Base-by-base conservation (phyloP, 2,113 vertebrate genomes). In the Regulus satrapa region DNA sequence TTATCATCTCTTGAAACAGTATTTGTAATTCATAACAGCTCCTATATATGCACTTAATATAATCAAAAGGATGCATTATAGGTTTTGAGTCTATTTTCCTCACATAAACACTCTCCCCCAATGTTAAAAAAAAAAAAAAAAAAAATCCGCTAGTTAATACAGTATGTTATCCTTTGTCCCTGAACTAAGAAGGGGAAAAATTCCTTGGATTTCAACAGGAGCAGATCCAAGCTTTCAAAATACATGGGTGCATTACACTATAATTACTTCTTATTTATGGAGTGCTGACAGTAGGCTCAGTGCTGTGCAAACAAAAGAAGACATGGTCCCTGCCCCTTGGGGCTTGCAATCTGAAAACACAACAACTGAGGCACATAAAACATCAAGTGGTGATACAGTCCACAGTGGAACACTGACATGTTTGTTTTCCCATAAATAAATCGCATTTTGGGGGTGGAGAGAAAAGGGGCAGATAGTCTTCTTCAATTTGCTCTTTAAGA, bases 261-360 rank as follows among this genome's bases (percentile, higher is more conserved):
- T 79, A 95, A 97, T 94, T 94, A 92, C 87, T 96, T 76, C 77
- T 91, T 97, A 95, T 97, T 97, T 95, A 96, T 97, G 76, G 91
- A 82, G 95, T 95, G 95, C 77, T 97, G 96, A 97, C 93, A 96
- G 93, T 95, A 87, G 87, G 71, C 87, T 96, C 92, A 92, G 92
- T 51, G 67, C 87, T 95, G 62, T 88, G 81, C 89, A 96, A 96
- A 97, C 92, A 95, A 94, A 94, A 89, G 94, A 96, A 93, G 94
- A 95, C 84, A 95, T 81, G 92, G 93, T 95, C 95, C 71, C 81
- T 91, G 89, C 81, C 94, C 66, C 94, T 93, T 88, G 91, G 81
- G 95, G 63, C 91, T 91, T 96, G 55, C 95, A 95, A 95, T 96
- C 92, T 92, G 93, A 94, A 96, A 97, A 89, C 89, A 95, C 81